Evolutionary conservation across 2,888 invertebrate species (phyloP).

Genomic region (Chesias legatella): DNA sequence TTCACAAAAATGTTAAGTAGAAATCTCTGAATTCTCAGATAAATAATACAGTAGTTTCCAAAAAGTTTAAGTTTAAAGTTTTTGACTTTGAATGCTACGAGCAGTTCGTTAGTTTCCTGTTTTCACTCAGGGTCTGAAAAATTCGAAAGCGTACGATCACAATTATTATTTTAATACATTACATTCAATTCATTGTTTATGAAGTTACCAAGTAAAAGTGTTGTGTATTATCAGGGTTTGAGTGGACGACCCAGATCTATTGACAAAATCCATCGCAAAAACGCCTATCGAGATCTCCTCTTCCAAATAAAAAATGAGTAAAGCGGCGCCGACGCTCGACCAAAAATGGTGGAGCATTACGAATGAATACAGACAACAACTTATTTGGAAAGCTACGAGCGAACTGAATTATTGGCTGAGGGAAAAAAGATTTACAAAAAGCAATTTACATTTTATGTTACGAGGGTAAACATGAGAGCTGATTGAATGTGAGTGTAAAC

Average conservation of each 20-base stretch:
- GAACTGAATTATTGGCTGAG: background rate
- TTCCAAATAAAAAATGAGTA: constrained; percentile 56
- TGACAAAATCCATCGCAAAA: constrained; percentile 57
- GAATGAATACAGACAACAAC: constrained; percentile 7
- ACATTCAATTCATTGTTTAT: constrained; percentile 35
- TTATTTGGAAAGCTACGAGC: constrained; percentile 1
- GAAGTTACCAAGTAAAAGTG: constrained; percentile 38
- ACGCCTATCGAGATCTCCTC: constrained; percentile 41
- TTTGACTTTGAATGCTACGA: no score
- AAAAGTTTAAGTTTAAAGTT: no score
- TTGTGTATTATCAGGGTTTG: constrained; percentile 60
- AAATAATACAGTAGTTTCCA: no score
- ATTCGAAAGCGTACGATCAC: constrained; percentile 6
- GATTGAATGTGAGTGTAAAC: constrained; percentile 2
- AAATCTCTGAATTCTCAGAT: no score
- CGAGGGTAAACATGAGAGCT: constrained; percentile 1
- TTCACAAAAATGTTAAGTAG: no score
- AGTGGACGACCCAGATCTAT: constrained; percentile 66
- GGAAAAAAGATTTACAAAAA: background rate
- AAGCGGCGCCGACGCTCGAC: constrained; percentile 4
- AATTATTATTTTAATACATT: constrained; percentile 10
- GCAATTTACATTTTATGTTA: constrained; percentile 1
- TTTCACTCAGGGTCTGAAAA: background rate
- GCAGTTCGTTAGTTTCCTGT: no score
- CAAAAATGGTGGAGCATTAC: constrained; percentile 9